phyloP scores from a whole-genome alignment of 2,888 invertebrate species.

The Lasioglossum malachurum region DNA sequence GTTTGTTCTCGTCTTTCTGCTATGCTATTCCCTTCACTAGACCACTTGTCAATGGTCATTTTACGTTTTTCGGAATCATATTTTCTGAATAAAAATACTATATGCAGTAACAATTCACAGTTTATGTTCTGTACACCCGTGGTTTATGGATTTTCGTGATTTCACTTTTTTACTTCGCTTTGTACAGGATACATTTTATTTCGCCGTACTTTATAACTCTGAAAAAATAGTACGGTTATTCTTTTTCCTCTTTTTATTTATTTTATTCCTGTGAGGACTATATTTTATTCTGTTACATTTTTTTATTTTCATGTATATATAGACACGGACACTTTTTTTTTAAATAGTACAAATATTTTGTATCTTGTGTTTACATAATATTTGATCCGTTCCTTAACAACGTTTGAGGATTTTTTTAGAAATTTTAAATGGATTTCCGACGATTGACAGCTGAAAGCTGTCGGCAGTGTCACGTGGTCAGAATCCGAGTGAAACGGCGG shows the following conservation, averaged over 20 bases:
- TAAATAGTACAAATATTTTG: background rate
- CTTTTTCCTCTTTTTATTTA: background rate
- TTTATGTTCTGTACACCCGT: background rate
- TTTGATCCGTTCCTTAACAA: background rate
- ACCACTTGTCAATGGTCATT: background rate
- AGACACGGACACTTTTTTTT: background rate
- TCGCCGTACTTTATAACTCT: background rate
- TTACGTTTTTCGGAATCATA: background rate
- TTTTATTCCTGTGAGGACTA: background rate
- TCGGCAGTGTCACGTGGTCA: background rate
- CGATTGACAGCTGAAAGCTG: background rate
- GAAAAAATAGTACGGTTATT: background rate
- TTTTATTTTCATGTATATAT: background rate
- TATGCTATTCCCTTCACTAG: background rate
- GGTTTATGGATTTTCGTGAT: background rate
- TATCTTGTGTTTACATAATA: background rate
- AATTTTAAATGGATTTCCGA: background rate
- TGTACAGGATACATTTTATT: background rate
- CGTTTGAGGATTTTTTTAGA: background rate
- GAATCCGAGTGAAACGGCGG: background rate
- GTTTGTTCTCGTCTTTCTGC: background rate
- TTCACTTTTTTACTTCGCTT: background rate
- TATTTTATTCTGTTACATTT: background rate
- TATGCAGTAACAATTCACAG: background rate
- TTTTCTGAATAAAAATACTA: background rate